phyloP scores from a whole-genome alignment of 2,888 invertebrate genomes.

The Euspilapteryx auroguttella region DNA sequence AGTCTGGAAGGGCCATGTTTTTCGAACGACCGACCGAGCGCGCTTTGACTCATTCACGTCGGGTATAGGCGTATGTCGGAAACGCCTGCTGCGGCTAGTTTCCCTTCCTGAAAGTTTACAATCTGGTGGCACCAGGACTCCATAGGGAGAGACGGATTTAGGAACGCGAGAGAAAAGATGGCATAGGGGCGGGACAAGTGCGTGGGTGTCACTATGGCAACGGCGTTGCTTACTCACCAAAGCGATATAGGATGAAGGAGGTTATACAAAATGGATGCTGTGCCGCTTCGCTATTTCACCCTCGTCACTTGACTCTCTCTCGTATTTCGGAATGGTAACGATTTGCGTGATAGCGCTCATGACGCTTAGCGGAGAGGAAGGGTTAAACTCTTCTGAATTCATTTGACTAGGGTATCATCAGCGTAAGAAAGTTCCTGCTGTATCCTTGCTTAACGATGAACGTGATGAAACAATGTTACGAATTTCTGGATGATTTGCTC shows the following conservation, averaged over 20 bases:
- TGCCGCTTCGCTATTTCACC: too few relatives aligned
- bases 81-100: too few relatives aligned
- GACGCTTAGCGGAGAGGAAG: conserved; percentile 13
- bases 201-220: conserved; percentile 50
- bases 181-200: conserved; percentile 15
- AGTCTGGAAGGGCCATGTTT: too few relatives aligned
- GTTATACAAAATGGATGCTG: conserved; percentile 8
- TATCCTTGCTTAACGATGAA: too few relatives aligned
- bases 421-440: neutral
- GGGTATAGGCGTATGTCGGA: too few relatives aligned
- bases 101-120: conserved; percentile 70
- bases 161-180: conserved; percentile 21
- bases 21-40: too few relatives aligned
- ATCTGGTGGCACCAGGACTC: conserved; percentile 59
- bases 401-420: conserved; percentile 13
- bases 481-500: too few relatives aligned
- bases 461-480: too few relatives aligned
- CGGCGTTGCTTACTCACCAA: conserved; percentile 34
- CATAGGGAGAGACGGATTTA: conserved; percentile 29
- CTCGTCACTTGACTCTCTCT: too few relatives aligned
- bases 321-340: neutral
- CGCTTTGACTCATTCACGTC: too few relatives aligned
- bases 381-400: conserved; percentile 19
- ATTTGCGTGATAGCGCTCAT: too few relatives aligned
- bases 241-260: conserved; percentile 20